Evolutionary conservation across 2,888 invertebrate species (phyloP).

Genomic region (Oxycera nigricornis): DNA sequence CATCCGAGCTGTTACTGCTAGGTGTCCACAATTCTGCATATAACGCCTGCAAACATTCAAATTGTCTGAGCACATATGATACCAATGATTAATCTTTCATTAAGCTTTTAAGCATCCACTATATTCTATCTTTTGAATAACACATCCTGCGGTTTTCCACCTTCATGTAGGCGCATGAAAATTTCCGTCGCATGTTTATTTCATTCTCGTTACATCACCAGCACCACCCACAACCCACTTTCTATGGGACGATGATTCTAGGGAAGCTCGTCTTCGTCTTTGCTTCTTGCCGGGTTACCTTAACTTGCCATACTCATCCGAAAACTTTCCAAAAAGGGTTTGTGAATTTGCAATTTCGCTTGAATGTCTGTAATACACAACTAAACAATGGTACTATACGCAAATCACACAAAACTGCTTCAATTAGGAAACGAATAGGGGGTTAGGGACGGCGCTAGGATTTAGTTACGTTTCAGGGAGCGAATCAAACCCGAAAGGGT

Average conservation of each 20-base stretch:
- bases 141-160: conserved; percentile 14
- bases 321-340: conserved; percentile 20
- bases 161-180: not conserved
- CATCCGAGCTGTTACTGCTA: no score
- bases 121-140: not conserved
- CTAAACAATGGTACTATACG: conserved; percentile 29
- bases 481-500: no score
- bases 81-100: conserved; percentile 25
- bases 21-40: no score
- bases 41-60: no score
- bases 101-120: conserved; percentile 13
- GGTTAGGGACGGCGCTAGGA: not conserved
- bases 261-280: not conserved
- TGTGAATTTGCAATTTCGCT: conserved; percentile 21
- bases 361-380: conserved; percentile 16
- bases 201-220: not conserved
- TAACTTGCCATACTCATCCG: not conserved
- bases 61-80: conserved; percentile 25
- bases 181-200: conserved; percentile 5
- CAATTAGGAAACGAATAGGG: not conserved
- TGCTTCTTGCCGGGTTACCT: not conserved
- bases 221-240: not conserved
- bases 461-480: no score
- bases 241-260: not conserved
- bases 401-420: conserved; percentile 30